Evolutionary conservation across 2,113 vertebrate genomes (phyloP), one percentile per base, ranked within the genome.

Genomic region (Alligator mississippiensis): DNA sequence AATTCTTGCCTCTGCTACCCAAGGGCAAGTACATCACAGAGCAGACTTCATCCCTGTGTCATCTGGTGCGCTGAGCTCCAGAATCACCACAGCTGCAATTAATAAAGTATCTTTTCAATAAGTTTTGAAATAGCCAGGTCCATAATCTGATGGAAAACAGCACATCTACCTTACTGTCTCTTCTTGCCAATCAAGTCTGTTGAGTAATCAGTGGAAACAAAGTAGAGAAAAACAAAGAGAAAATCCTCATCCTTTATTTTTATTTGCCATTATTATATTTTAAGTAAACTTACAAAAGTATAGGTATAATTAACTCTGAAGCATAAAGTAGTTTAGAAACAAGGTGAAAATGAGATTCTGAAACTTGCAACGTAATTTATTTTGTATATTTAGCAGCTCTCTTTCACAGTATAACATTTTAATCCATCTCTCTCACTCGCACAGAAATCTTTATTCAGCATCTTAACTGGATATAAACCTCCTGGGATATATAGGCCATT

Each of bases 31-130:
- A 59, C 80, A 34, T 79, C 85, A 90, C 91, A 61, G 25, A 94
- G 87, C 93, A 93, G 85, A 89, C 86, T 94, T 89, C 81, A 91
- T 95, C 89, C 77, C 83, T 21, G 4, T 89, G 89, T 97, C 96
- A 95, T 97, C 94, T 97, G 96, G 90, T 96, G 74, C 92, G 93
- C 90, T 93, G 92, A 97, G 61, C 79, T 82, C 80, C 84, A 90
- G 93, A 98, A 97, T 90, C 90, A 92, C 79, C 85, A 96, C 97
- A 98, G 96, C 96, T 97, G 97, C 85, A 97, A 94, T 96, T 97
- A 96, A 98, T 98, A 97, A 98, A 98, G 68, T 95, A 92, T 94
- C 92, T 96, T 57, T 94, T 97, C 94, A 94, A 72, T 95, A 92
- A 74, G 55, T 92, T 97, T 90, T 84, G 75, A 95, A 97, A 94